These are phyloP conservation scores for Oscheius onirici DNA, from an alignment of 2,888 invertebrate genomes.

Conservation along the genomic window DNA sequence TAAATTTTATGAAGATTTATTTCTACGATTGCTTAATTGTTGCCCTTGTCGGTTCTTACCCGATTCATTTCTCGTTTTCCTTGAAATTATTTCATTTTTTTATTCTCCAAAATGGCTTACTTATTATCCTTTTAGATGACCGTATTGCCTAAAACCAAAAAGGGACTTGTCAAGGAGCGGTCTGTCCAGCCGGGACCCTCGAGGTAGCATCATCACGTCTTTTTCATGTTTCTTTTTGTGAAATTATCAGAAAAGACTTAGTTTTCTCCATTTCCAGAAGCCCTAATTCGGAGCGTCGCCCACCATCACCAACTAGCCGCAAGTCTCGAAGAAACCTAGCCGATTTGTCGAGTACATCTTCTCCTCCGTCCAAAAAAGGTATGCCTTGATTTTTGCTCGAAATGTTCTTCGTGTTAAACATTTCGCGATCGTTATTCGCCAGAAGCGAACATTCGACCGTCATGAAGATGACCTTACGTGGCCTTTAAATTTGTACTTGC, in stretches of 20 bases:
- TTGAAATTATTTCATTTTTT: neutral
- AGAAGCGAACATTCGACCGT: too few species aligned
- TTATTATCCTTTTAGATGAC: slow-evolving; percentile 16
- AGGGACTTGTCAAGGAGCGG: slow-evolving; percentile 8
- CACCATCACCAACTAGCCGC: neutral
- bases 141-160: slow-evolving; percentile 20
- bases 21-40: too few species aligned
- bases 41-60: neutral
- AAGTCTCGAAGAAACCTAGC: neutral
- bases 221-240: neutral
- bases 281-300: neutral
- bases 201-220: neutral
- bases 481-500: too few species aligned
- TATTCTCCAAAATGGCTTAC: neutral
- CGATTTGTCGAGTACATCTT: slow-evolving; percentile 6
- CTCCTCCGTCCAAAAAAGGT: slow-evolving; percentile 26
- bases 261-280: neutral
- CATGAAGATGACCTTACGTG: too few species aligned
- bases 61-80: neutral
- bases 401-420: too few species aligned
- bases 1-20: neutral
- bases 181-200: slow-evolving; percentile 18
- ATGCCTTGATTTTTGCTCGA: neutral
- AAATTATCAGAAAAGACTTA: neutral
- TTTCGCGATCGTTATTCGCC: too few species aligned